Evolutionary conservation across 1,140 invertebrate genomes (phyloP).

Genomic region (Pectinophora gossypiella): DNA sequence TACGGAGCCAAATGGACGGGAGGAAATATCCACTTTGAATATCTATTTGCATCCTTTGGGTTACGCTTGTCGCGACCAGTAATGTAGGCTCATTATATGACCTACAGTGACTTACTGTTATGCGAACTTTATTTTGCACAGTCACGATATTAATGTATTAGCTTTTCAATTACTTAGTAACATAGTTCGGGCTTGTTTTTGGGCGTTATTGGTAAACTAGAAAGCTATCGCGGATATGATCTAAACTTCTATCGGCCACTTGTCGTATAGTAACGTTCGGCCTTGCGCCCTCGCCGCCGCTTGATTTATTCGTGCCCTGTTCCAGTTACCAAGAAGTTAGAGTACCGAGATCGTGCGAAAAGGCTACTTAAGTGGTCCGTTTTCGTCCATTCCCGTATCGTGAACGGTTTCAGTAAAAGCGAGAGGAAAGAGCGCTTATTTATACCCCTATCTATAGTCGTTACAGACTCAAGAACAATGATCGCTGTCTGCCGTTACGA

Average conservation of each 20-base stretch:
- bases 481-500: conserved; percentile 5
- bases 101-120: too few species aligned
- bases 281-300: neutral
- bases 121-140: too few species aligned
- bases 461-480: conserved; percentile 12
- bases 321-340: conserved; percentile 20
- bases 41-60: conserved; percentile 53
- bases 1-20: conserved; percentile 13
- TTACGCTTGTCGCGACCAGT: conserved; percentile 21
- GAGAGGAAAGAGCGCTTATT: conserved; percentile 20
- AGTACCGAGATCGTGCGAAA: conserved; percentile 20
- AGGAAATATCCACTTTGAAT: conserved; percentile 53
- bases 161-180: too few species aligned
- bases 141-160: too few species aligned
- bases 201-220: too few species aligned
- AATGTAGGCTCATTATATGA: too few species aligned
- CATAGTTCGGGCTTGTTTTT: too few species aligned
- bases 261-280: neutral
- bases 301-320: conserved; percentile 27
- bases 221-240: too few species aligned
- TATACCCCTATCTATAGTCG: conserved; percentile 13
- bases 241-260: too few species aligned
- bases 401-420: conserved; percentile 17
- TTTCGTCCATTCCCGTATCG: neutral
- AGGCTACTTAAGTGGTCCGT: conserved; percentile 10